Base-by-base conservation (phyloP, 2,888 invertebrate genomes). In the Acleris laterana region DNA sequence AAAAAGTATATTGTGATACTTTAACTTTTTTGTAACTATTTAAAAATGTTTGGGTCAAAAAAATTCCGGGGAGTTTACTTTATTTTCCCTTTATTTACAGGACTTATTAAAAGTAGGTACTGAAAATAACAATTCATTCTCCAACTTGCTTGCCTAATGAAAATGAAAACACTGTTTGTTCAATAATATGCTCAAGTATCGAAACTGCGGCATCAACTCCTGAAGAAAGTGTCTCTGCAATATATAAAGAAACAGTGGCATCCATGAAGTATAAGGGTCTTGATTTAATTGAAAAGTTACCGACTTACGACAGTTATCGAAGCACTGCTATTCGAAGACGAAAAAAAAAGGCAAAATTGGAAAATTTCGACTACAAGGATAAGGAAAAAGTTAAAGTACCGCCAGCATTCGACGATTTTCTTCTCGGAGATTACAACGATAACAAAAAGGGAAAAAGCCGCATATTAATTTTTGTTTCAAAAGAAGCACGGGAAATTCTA, bases 341-440 rank as follows among this genome's bases (percentile, higher is more conserved):
- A 59, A 49, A 19, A 51, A 62, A 67, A 19, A 55, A n/a, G 46
- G 46, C 56, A 62, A 68, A 68, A 48, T 58, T 59, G 46, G 62
- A 48, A 48, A 53, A 62, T 59, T 52, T 44, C 49, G 59, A 49
- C 25, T 25, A 25, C 25, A 25, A 25, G 25, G 25, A 25, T 25
- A 4, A 4, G 25, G 25, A 55, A 48, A 51, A 62, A 66, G 57
- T 62, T 50, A 52, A 52, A 49, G 22, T 42, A 42, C 42, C 42
- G 42, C 42, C 28, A 42, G 38, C 17, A 38, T 20, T 20, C 42
- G 61, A 66, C 20, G 61, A 66, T 62, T 66, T 66, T 62, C 51
- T 58, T 49, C 57, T 67, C 44, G 67, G 53, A n/a, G 67, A 67
- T 52, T 63, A 68, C 56, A 20, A 60, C 42, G 42, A 42, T 42